phyloP scores from a whole-genome alignment of 2,113 vertebrate genomes.

The Sapayoa aenigma region DNA sequence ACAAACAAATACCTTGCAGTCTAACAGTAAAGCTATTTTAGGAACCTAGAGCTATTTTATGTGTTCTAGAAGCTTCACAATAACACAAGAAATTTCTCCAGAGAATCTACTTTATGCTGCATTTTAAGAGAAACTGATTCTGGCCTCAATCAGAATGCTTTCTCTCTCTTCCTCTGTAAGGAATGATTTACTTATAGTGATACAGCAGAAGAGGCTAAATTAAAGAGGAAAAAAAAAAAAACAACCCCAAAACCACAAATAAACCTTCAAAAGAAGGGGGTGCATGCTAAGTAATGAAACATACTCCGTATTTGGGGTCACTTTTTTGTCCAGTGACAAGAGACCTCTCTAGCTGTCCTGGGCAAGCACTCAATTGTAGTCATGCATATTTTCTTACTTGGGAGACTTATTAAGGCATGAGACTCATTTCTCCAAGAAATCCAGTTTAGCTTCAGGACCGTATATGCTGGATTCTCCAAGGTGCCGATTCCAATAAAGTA shows the following conservation, averaged over 20 bases:
- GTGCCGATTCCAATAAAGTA: not conserved
- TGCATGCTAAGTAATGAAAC: not conserved
- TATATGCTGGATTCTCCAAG: not conserved
- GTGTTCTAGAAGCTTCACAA: slow-evolving; percentile 25
- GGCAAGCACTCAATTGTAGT: not conserved
- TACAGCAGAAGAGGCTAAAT: not conserved
- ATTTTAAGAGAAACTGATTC: not conserved
- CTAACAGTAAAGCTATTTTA: slow-evolving; percentile 7
- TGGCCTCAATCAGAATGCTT: not conserved
- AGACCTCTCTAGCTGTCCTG: not conserved
- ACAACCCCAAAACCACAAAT: not conserved
- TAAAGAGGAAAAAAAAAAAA: not conserved
- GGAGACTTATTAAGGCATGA: not conserved
- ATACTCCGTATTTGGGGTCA: not conserved
- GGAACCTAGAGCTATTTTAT: not conserved
- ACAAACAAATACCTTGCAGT: slow-evolving; percentile 19
- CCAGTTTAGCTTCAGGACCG: not conserved
- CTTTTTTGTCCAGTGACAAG: not conserved
- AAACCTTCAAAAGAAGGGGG: not conserved
- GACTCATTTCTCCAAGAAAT: not conserved
- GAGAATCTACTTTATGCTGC: not conserved
- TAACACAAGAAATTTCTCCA: not conserved
- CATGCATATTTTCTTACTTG: not conserved
- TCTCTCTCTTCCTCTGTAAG: not conserved
- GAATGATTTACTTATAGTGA: not conserved